Evolutionary conservation across 2,113 vertebrate species (phyloP).

Genomic region (Cacatua alba): DNA sequence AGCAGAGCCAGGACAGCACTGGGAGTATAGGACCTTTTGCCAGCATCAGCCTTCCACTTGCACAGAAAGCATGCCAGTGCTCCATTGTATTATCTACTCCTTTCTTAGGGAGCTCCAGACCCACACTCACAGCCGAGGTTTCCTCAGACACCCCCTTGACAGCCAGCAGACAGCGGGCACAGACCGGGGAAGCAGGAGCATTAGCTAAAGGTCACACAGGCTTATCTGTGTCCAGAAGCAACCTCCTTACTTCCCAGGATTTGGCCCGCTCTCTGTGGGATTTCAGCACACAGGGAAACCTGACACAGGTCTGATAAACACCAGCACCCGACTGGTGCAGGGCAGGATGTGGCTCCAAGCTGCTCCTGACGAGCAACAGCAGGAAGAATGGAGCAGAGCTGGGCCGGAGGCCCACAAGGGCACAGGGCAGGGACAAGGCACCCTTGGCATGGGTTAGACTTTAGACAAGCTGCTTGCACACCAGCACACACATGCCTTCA

Average conservation of each 20-base stretch:
- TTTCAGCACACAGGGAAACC: background rate
- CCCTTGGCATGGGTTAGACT: background rate
- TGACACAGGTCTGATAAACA: fast-evolving
- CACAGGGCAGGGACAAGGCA: background rate
- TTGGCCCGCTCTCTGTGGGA: fast-evolving
- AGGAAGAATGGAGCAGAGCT: background rate
- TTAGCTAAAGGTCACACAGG: background rate
- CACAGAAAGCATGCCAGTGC: background rate
- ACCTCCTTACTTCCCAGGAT: background rate
- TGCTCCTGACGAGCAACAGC: fast-evolving
- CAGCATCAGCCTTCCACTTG: background rate
- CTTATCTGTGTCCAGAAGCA: background rate
- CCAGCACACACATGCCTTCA: background rate
- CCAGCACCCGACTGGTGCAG: fast-evolving
- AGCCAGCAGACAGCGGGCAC: background rate
- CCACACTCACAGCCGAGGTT: background rate
- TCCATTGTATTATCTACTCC: background rate
- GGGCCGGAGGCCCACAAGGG: background rate
- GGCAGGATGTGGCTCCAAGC: background rate
- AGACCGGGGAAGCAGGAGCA: background rate
- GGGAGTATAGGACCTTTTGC: background rate
- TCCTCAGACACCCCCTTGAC: background rate
- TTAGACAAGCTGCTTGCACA: background rate
- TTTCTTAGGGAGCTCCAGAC: background rate
- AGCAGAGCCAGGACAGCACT: background rate